A percentile compares a stretch with the other conserved stretches of the same genome.
Evolutionary conservation across 2,113 vertebrate genomes (phyloP).

Genomic region (Motacilla alba): DNA sequence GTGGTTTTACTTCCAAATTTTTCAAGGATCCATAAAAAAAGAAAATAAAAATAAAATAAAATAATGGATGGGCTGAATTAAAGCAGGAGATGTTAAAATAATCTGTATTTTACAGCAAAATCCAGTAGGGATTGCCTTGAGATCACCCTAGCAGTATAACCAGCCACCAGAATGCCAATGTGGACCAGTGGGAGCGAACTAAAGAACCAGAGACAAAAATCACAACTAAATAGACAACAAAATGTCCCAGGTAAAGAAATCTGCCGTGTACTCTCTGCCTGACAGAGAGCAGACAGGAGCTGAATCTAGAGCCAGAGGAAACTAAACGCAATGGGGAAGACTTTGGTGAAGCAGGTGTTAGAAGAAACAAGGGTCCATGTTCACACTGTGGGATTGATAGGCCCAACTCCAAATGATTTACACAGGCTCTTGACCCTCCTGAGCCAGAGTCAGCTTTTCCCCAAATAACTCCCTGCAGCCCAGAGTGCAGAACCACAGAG

Average conservation of each 20-base stretch:
- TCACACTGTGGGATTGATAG: not conserved
- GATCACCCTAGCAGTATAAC: not conserved
- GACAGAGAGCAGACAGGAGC: not conserved
- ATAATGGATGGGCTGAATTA: not conserved
- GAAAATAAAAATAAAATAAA: not conserved
- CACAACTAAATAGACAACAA: not conserved
- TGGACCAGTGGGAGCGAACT: not conserved
- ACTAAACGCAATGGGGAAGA: not conserved
- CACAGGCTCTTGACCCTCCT: not conserved
- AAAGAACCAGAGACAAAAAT: not conserved
- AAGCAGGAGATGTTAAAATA: not conserved
- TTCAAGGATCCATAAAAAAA: not conserved
- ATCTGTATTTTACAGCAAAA: not conserved
- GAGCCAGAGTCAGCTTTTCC: not conserved
- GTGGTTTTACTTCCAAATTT: not conserved
- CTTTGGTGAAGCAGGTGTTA: not conserved
- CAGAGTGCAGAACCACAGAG: not conserved
- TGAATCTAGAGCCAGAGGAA: not conserved
- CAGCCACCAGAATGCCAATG: not conserved
- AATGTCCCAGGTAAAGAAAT: not conserved
- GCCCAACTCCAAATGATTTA: not conserved
- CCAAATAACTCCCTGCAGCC: not conserved
- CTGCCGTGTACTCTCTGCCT: not conserved
- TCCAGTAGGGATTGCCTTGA: not conserved
- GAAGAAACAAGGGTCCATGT: not conserved